Conservation (phyloP, 2,888 invertebrate species). For the Cylindroiulus punctatus region DNA sequence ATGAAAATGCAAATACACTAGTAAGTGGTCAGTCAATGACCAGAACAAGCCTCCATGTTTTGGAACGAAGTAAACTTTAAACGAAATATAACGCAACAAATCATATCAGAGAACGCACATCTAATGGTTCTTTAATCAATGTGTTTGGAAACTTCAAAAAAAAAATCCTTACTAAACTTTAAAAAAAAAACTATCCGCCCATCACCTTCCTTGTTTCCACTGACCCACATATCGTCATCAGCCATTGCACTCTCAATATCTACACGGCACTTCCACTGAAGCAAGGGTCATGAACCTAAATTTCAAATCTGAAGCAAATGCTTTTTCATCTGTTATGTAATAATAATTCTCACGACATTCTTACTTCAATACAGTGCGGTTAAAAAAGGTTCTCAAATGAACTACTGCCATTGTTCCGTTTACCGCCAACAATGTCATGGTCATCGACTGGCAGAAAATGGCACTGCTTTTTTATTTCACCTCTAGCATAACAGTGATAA, state of each 20-base stretch:
- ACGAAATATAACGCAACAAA: background rate
- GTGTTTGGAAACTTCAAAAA: background rate
- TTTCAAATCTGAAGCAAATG: background rate
- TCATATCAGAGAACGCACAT: background rate
- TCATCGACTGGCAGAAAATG: constrained; percentile 28
- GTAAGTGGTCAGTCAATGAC: background rate
- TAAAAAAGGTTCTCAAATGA: constrained; percentile 1
- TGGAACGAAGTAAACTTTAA: no score
- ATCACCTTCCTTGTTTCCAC: constrained; percentile 13
- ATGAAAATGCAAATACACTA: background rate
- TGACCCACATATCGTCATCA: constrained; percentile 29
- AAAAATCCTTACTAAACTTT: background rate
- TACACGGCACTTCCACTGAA: constrained; percentile 5
- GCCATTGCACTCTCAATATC: constrained; percentile 47
- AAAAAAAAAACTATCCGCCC: background rate
- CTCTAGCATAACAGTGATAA: background rate
- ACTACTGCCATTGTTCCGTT: background rate
- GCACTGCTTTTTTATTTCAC: constrained; percentile 7
- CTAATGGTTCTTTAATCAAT: background rate
- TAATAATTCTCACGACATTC: background rate
- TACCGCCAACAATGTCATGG: constrained; percentile 17
- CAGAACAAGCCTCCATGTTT: background rate
- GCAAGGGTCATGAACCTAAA: constrained; percentile 27
- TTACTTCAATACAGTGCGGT: background rate
- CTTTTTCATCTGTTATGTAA: background rate